A percentile compares a stretch with the other conserved stretches of the same genome.
Evolutionary conservation across 2,888 invertebrate species (phyloP).

Genomic region (Philaethria dido): DNA sequence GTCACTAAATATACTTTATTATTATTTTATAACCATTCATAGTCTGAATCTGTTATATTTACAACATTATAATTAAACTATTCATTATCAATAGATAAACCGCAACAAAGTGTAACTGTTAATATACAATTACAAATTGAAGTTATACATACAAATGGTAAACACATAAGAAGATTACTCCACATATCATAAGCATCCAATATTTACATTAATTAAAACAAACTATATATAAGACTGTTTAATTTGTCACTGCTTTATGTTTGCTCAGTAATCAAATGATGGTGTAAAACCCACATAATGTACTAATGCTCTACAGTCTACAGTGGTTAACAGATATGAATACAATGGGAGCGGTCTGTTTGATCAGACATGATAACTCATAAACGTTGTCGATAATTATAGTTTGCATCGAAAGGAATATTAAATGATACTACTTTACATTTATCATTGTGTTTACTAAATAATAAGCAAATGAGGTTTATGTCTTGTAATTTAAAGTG

Average conservation of each 20-base stretch:
- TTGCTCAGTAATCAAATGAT: slow-evolving; percentile 25
- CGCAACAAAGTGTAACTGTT: neutral
- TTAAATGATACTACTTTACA: neutral
- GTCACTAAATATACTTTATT: too few relatives aligned
- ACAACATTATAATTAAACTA: too few relatives aligned
- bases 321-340: slow-evolving; percentile 23
- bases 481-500: too few relatives aligned
- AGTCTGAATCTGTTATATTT: too few relatives aligned
- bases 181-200: neutral
- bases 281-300: slow-evolving; percentile 24
- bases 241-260: slow-evolving; percentile 9
- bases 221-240: neutral
- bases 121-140: too few relatives aligned
- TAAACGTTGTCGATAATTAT: slow-evolving; percentile 15
- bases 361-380: slow-evolving; percentile 26
- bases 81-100: neutral
- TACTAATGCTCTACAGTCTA: slow-evolving; percentile 21
- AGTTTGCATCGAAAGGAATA: slow-evolving; percentile 10
- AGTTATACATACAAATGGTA: neutral
- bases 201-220: slow-evolving; percentile 7
- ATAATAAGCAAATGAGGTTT: too few relatives aligned
- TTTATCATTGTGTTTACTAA: neutral
- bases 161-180: slow-evolving; percentile 10
- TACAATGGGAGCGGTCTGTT: slow-evolving; percentile 26
- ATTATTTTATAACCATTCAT: too few relatives aligned